Conservation (phyloP, 2,797 vertebrate genomes). For the Acanthurus tractus region DNA sequence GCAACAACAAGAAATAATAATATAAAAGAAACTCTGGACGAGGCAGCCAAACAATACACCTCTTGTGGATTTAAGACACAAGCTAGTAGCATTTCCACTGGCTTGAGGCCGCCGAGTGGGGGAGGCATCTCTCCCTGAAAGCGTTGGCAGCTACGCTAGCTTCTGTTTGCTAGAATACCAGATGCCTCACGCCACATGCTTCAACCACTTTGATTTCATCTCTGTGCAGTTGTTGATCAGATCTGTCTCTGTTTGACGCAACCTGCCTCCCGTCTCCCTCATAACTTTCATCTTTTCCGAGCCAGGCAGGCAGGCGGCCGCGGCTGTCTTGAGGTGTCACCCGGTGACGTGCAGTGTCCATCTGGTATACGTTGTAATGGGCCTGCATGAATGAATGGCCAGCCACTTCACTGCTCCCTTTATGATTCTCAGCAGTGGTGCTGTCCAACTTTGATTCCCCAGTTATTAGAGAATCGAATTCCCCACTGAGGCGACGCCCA, state of each 20-base stretch:
- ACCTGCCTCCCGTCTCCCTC: conserved; percentile 79
- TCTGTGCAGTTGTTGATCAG: conserved; percentile 84
- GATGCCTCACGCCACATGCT: conserved; percentile 83
- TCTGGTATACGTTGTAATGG: conserved; percentile 80
- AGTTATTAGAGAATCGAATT: conserved; percentile 84
- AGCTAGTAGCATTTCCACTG: conserved; percentile 64
- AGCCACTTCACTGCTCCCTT: conserved; percentile 81
- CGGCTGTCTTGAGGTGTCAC: conserved; percentile 81
- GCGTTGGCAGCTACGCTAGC: conserved; percentile 73
- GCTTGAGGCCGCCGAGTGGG: conserved; percentile 64
- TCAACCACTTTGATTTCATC: conserved; percentile 84
- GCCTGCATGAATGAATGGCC: conserved; percentile 76
- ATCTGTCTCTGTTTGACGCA: conserved; percentile 80
- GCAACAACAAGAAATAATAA: background rate
- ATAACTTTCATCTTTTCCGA: conserved; percentile 80
- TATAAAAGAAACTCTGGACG: conserved; percentile 22
- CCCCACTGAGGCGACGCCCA: conserved; percentile 76
- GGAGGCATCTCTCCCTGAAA: conserved; percentile 64
- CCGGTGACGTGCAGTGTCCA: conserved; percentile 79
- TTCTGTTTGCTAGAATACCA: conserved; percentile 82
- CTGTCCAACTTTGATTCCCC: conserved; percentile 86
- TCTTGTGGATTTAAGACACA: conserved; percentile 71
- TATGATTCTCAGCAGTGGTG: conserved; percentile 81
- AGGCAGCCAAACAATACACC: conserved; percentile 37
- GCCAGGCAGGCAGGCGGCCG: conserved; percentile 67